Base-by-base conservation (phyloP, 1,140 invertebrate species). In the Drosophila leontia region DNA sequence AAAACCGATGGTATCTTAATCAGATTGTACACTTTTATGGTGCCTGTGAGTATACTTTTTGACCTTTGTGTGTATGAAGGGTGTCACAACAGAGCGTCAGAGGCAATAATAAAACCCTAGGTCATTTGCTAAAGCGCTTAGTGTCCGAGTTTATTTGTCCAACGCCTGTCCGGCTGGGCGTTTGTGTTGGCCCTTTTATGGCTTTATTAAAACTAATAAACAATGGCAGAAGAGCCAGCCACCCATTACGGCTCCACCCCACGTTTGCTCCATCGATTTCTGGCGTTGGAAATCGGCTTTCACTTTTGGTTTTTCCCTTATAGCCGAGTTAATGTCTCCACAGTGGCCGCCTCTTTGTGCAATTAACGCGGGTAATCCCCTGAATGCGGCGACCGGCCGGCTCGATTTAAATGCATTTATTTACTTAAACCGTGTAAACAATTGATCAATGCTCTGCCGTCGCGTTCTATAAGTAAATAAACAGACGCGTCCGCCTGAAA, bases 121-220 rank as follows among this genome's bases (percentile, higher is more conserved):
- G 68, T 87, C 74, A 88, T 78, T 84, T 80, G 67, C 76, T 74
- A 83, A 80, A 83, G 83, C 83, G 83, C 83, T 87, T 88, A 83
- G 84, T 83, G 84, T 83, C 84, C 65, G 17, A 65, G 69, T 76
- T 84, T 81, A 63, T 77, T 81, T 77, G 79, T 61, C 62, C 42
- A 57, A 57, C 61, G 65, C 47, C 50, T 48, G 42, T 47, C 15
- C 44, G 42, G 51, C 26, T 72, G 37, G 58, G 58, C 51, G 64
- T 39, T 48, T 69, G n/a, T 44, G 15, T 45, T 37, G 65, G 69
- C 61, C 76, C 47, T 74, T 88, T 83, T 74, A 83, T 84, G 77
- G 80, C 84, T 88, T 80, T 84, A 87, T 88, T 82, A 88, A 75
- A 83, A 87, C 77, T 87, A 83, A 86, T 82, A 87, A 82, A 82